Evolutionary conservation across 2,113 vertebrate genomes (phyloP).

Genomic region (Gallinago jamesoni): DNA sequence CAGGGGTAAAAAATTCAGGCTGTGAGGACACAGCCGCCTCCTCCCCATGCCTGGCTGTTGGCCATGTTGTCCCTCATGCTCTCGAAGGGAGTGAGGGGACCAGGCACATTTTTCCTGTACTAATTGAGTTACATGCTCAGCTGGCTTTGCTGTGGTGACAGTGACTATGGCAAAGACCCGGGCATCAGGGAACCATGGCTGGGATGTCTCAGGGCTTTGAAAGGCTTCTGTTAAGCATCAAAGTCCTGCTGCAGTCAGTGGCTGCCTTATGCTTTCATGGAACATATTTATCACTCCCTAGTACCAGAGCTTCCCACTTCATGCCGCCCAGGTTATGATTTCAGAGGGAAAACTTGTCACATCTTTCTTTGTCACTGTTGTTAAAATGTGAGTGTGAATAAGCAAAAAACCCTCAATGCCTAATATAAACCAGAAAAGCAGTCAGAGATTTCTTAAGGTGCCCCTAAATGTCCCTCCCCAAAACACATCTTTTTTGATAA

Average conservation of each 20-base stretch:
- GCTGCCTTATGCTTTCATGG: neutral
- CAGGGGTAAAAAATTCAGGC: neutral
- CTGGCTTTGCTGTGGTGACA: neutral
- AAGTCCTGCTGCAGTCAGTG: neutral
- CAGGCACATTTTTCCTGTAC: neutral
- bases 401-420: neutral
- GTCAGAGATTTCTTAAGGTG: neutral
- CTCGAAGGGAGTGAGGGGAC: neutral
- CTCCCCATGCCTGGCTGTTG: fast-evolving
- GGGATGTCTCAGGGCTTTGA: neutral
- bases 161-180: neutral
- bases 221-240: neutral
- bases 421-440: neutral
- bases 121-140: neutral
- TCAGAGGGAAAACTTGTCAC: neutral
- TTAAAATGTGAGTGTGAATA: neutral
- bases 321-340: neutral
- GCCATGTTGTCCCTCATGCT: neutral
- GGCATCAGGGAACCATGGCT: neutral
- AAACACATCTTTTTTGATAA: neutral
- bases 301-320: neutral
- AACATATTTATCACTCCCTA: neutral
- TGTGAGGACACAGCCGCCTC: fast-evolving
- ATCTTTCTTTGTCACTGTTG: neutral
- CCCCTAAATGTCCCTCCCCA: neutral